Evolutionary conservation across 2,113 vertebrate species (phyloP).

Genomic region (Eulemur rufifrons): DNA sequence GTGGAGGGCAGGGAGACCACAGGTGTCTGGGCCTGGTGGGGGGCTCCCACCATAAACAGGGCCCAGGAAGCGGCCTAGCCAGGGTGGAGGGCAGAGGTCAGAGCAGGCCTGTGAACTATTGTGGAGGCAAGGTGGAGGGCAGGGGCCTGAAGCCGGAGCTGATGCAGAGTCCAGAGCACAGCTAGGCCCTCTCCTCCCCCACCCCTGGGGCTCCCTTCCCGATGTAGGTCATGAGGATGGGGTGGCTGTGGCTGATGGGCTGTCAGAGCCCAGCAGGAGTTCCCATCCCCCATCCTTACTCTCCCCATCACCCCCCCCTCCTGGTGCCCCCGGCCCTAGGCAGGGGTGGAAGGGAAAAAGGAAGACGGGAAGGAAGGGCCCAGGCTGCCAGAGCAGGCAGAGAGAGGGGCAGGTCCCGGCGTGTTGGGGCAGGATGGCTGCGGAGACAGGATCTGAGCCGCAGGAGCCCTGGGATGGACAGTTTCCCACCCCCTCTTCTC

Average conservation of each 20-base stretch:
- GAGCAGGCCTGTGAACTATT: background rate
- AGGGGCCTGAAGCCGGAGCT: slow-evolving; percentile 4
- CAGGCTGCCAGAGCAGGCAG: slow-evolving; percentile 57
- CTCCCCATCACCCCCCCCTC: background rate
- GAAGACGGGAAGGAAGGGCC: slow-evolving; percentile 56
- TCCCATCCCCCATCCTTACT: slow-evolving; percentile 56
- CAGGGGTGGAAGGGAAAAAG: slow-evolving; percentile 34
- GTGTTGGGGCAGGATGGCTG: slow-evolving; percentile 75
- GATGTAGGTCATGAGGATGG: slow-evolving; percentile 79
- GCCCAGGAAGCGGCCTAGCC: slow-evolving; percentile 27
- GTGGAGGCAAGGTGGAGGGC: background rate
- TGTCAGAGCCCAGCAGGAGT: slow-evolving; percentile 57
- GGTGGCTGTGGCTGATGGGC: slow-evolving; percentile 63
- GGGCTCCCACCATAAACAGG: background rate
- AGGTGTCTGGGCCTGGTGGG: slow-evolving; percentile 34
- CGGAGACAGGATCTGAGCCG: slow-evolving; percentile 68
- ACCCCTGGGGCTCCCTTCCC: slow-evolving; percentile 63
- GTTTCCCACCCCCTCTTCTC: slow-evolving; percentile 35
- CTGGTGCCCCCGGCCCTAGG: slow-evolving; percentile 38
- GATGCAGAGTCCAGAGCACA: slow-evolving; percentile 6
- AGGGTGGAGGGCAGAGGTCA: slow-evolving; percentile 62
- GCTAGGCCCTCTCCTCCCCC: slow-evolving; percentile 68
- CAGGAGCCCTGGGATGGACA: slow-evolving; percentile 57
- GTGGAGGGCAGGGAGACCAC: slow-evolving; percentile 40
- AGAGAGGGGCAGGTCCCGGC: slow-evolving; percentile 77